phyloP scores from a whole-genome alignment of 1,140 invertebrate species.

The Drosophila novamexicana region DNA sequence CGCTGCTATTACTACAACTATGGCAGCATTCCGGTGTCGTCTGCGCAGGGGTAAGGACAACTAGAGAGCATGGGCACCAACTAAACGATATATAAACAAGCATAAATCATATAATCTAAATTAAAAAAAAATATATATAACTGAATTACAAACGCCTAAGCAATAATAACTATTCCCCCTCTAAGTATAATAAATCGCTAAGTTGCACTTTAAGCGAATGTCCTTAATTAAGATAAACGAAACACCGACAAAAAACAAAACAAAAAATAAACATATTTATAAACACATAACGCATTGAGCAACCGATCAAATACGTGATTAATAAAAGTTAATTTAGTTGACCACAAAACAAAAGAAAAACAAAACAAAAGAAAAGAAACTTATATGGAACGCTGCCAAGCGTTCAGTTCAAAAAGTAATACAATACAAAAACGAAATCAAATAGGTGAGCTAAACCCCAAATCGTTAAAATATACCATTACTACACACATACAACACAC shows the following conservation, averaged over 20 bases:
- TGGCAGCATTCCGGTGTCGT: slow-evolving; percentile 93
- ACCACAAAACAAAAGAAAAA: slow-evolving; percentile 48
- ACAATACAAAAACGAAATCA: slow-evolving; percentile 55
- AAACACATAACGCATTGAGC: slow-evolving; percentile 41
- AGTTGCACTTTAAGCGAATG: slow-evolving; percentile 65
- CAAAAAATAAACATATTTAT: slow-evolving; percentile 45
- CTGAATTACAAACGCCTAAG: slow-evolving; percentile 40
- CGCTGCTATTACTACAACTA: slow-evolving; percentile 96
- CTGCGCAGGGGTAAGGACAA: slow-evolving; percentile 92
- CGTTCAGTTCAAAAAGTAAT: slow-evolving; percentile 61
- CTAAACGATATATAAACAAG: slow-evolving; percentile 40
- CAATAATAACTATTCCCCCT: slow-evolving; percentile 34
- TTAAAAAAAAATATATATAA: slow-evolving; percentile 44
- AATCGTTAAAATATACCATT: slow-evolving; percentile 79
- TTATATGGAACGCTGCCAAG: slow-evolving; percentile 40
- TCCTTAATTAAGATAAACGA: slow-evolving; percentile 67
- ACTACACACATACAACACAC: slow-evolving; percentile 44
- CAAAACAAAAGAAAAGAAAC: slow-evolving; percentile 32
- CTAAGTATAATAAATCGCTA: slow-evolving; percentile 70
- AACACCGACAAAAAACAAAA: slow-evolving; percentile 25
- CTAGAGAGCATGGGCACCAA: slow-evolving; percentile 62
- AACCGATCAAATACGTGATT: slow-evolving; percentile 65
- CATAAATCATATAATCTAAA: slow-evolving; percentile 37
- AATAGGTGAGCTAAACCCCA: slow-evolving; percentile 85
- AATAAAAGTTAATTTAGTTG: slow-evolving; percentile 79